Conservation (phyloP, 1,140 invertebrate genomes). For the Mycetomoellerius zeteki region DNA sequence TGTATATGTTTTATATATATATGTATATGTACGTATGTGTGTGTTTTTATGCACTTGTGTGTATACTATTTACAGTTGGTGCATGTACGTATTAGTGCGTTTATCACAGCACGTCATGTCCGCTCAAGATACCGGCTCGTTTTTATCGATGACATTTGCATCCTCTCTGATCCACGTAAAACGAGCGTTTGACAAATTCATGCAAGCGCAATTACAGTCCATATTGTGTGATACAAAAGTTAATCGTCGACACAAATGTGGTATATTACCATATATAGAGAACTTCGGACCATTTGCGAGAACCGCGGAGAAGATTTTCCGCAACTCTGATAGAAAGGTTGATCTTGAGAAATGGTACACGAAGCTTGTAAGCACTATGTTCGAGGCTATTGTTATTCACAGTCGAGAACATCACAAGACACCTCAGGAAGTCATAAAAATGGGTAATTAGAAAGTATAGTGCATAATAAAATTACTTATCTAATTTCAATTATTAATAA, state of each 20-base stretch:
- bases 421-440: slow-evolving; percentile 97
- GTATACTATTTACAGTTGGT: slow-evolving; percentile 90
- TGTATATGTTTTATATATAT: too few relatives aligned
- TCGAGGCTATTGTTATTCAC: slow-evolving; percentile 93
- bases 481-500: slow-evolving; percentile 7
- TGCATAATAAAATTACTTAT: not conserved
- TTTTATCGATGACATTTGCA: slow-evolving; percentile 96
- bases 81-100: slow-evolving; percentile 96
- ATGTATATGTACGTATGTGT: not conserved
- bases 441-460: slow-evolving; percentile 89
- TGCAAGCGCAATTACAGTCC: slow-evolving; percentile 94
- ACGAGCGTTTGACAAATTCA: slow-evolving; percentile 97
- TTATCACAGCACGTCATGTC: slow-evolving; percentile 96
- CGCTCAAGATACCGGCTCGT: slow-evolving; percentile 96
- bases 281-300: slow-evolving; percentile 96
- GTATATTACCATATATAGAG: slow-evolving; percentile 96
- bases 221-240: slow-evolving; percentile 93
- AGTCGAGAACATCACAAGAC: slow-evolving; percentile 97
- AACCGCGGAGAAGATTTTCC: slow-evolving; percentile 95
- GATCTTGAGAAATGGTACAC: slow-evolving; percentile 99
- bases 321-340: slow-evolving; percentile 94
- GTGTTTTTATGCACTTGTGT: not conserved
- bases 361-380: slow-evolving; percentile 94
- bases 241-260: slow-evolving; percentile 93
- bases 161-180: slow-evolving; percentile 97